Base-by-base conservation (phyloP, 2,113 vertebrate species). In the Rhynchomys soricoides region DNA sequence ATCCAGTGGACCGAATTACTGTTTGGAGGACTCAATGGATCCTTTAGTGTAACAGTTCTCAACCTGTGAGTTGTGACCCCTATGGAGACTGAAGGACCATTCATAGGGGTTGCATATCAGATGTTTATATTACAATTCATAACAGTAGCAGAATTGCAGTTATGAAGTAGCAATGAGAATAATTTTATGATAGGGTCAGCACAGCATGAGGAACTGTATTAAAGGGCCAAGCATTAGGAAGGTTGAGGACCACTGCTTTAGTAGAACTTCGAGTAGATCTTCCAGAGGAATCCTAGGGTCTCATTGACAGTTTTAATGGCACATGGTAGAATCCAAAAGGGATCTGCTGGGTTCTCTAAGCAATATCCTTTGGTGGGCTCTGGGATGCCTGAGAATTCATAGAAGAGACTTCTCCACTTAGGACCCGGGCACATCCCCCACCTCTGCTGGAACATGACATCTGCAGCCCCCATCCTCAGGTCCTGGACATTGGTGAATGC, bases 401-500 rank as follows among this genome's bases (percentile, higher is more conserved):
- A 13, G 8, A 16, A 59, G 40, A 88, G 83, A 87, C 4, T 22
- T 24, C 52, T 34, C 52, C 3, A 1, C 37, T 66, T 73, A 88
- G 95, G 55, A 40, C 43, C 31, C n/a, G 45, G 37, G 77, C 22
- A 1, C 13, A 26, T 77, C 71, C 81, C 52, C 26, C 1, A 1
- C 70, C 92, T 77, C 70, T 2, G 6, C 13, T 26, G 0, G 43
- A 59, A n/a, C 55, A 0, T 88, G 75, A 95, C 52, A 26, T 2
- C n/a, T 16, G 16, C 5, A 22, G 7, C 26, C 37, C 34, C 90
- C 62, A 1, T 70, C 95, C 78, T 43, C 71, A 99, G 99, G 99
- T 99, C 97, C 96, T 99, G 98, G 99, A 99, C 94, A 99, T 99
- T 3, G 99, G 99, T 0, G 99, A 99, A 94, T 99, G 98, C 90